Evolutionary conservation across 2,888 invertebrate genomes (phyloP), one percentile per base, ranked within the genome.

Genomic region (Bimastos eiseni): DNA sequence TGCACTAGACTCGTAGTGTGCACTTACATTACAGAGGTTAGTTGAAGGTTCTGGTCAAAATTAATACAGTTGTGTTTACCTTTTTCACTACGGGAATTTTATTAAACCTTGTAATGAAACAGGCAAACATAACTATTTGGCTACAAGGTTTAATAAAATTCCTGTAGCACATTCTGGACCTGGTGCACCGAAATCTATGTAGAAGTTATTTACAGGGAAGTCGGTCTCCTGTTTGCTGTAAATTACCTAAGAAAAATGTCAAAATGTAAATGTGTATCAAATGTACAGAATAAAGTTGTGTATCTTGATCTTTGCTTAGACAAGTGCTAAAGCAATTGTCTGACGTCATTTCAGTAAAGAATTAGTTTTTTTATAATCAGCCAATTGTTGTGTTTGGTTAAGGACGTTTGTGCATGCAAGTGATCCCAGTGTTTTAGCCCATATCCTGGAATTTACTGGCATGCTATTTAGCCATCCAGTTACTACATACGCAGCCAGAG

Each of bases 281-380:
- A n/a, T 70, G 70, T 70, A 70, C 70, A 70, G 70, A 30, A 70
- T 70, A n/a, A 70, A 70, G 70, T 70, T 70, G 70, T 70, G 70
- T 55, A 55, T 70, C 70, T 70, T 70, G 30, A 13, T n/a, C 70
- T n/a, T 70, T 70, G 70, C 70, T n/a, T 30, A 70, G 70, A 24
- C 70, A 70, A n/a, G 70, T 70, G 70, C 70, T 70, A 11, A 70
- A 70, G n/a, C 6, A 30, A 8, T n/a, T 70, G 70, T n/a, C 3
- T n/a, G 70, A 70, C 70, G 30, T 70, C 70, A 70, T 17, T 3
- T n/a, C 8, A 70, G n/a, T 70, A 8, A 30, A 70, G 8, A n/a
- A 30, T 13, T 70, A n/a, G 3, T 70, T 30, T 70, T 70, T 30
- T 70, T 70, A 13, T 11, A n/a, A 70, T 70, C 70, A 70, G n/a